Conservation (phyloP, 2,888 invertebrate genomes). For the Tanaodytes sp. region DNA sequence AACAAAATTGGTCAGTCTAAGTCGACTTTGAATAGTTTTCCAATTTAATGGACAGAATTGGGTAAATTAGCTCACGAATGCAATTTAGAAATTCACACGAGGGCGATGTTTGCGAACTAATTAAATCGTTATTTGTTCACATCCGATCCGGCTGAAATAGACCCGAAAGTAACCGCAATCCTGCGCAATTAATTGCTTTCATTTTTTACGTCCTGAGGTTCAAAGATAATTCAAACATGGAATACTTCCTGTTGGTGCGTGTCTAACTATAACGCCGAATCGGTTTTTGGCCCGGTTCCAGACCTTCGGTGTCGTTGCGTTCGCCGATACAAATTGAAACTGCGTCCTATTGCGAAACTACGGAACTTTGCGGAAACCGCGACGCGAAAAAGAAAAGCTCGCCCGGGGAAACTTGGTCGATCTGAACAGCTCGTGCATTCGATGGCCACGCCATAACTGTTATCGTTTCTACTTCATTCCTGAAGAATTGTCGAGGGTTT, state of each 20-base stretch:
- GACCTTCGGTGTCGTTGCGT: conserved; percentile 59
- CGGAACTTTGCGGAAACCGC: conserved; percentile 54
- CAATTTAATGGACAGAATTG: conserved; percentile 43
- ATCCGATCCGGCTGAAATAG: not conserved
- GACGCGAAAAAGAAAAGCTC: conserved; percentile 36
- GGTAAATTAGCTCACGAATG: conserved; percentile 33
- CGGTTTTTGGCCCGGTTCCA: conserved; percentile 68
- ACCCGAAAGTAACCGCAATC: conserved; percentile 4
- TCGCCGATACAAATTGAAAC: conserved; percentile 63
- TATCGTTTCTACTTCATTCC: conserved; percentile 53
- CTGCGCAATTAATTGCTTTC: conserved; percentile 14
- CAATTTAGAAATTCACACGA: conserved; percentile 17
- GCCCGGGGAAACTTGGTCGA: conserved; percentile 49
- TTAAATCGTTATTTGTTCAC: conserved; percentile 31
- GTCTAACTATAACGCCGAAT: conserved; percentile 61
- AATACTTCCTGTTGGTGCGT: conserved; percentile 40
- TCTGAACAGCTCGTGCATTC: conserved; percentile 24
- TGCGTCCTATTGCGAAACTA: conserved; percentile 57
- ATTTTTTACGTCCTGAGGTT: conserved; percentile 17
- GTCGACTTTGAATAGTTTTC: conserved; percentile 38
- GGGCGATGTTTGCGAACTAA: conserved; percentile 30
- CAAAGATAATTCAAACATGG: conserved; percentile 44
- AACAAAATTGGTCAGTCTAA: conserved; percentile 37
- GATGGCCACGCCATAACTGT: conserved; percentile 49
- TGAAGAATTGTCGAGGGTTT: conserved; percentile 43